Percentiles rank a stretch among this genome's conserved stretches.
These are phyloP conservation scores for Eupithecia exiguata DNA, from an alignment of 2,888 invertebrate species.

Conservation along the genomic window DNA sequence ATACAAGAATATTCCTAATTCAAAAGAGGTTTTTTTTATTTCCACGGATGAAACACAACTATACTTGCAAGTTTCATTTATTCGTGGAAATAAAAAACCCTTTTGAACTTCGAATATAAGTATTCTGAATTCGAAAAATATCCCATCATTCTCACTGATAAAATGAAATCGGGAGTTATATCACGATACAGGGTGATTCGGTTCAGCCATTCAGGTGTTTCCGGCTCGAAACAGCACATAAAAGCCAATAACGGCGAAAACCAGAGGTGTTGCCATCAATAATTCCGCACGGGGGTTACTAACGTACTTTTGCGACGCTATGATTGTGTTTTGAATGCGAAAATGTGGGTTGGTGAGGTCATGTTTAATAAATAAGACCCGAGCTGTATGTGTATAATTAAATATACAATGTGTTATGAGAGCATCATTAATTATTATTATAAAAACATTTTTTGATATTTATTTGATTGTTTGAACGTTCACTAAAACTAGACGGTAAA, in stretches of 20 bases:
- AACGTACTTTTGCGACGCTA: constrained; percentile 5
- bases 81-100: background rate
- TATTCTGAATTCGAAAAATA: background rate
- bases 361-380: no score
- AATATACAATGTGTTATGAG: no score
- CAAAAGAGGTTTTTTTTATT: background rate
- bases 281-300: constrained; percentile 16
- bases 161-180: constrained; percentile 8
- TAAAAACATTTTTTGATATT: no score
- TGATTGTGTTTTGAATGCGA: constrained; percentile 12
- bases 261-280: constrained; percentile 20
- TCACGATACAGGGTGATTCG: constrained; percentile 7
- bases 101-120: background rate
- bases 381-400: no score
- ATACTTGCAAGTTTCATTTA: background rate
- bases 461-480: no score
- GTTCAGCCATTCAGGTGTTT: constrained; percentile 17
- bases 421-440: no score
- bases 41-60: background rate
- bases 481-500: no score
- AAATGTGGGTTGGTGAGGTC: background rate
- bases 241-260: constrained; percentile 20
- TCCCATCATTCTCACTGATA: background rate
- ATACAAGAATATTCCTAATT: background rate
- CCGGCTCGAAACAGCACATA: constrained; percentile 20